Base-by-base conservation (phyloP, 2,888 invertebrate species). In the Chrysotoxum bicinctum region DNA sequence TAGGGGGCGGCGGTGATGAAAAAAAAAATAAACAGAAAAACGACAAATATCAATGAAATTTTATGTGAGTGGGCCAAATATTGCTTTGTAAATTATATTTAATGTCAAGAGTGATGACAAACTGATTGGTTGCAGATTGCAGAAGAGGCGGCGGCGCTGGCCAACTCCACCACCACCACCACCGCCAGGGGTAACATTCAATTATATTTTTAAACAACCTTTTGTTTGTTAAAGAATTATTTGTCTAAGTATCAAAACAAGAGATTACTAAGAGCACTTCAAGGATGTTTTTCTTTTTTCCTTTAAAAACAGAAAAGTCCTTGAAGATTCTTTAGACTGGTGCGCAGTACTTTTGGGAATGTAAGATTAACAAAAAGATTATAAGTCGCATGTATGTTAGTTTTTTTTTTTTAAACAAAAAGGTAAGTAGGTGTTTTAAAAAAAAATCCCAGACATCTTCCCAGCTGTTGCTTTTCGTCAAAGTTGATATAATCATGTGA, bases 51-150 rank as follows among this genome's bases (percentile, higher is more conserved):
- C 62, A 66, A 50, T 50, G 10, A 79, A 73, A 56, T 66, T 21
- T 48, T 66, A 66, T 43, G 60, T 60, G 80, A 69, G 26, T 74
- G 68, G 68, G 73, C 68, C 68, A 80, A 12, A 21, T 45, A 12
- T 64, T 60, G 56, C 45, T 56, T 56, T 66, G 48, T 66, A 64
- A 66, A 66, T 66, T 66, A 66, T 66, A 66, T 66, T 50, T 66
- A 23, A 50, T 50, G 66, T 50, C 66, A 50, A 50, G 48, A 66
- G n/a, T 50, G 50, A 23, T 66, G 66, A 66, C 66, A 50, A 48
- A 66, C 50, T 66, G 66, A 66, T 37, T 32, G 35, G 66, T 66
- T 66, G 66, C 66, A 66, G 66, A 50, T 66, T 66, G 66, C 66
- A 50, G 50, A 66, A 50, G 48, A 23, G 50, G 32, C 35, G 64